These are phyloP conservation scores for Nematolebias whitei DNA, from an alignment of 2,113 vertebrate genomes.

Conservation along the genomic window DNA sequence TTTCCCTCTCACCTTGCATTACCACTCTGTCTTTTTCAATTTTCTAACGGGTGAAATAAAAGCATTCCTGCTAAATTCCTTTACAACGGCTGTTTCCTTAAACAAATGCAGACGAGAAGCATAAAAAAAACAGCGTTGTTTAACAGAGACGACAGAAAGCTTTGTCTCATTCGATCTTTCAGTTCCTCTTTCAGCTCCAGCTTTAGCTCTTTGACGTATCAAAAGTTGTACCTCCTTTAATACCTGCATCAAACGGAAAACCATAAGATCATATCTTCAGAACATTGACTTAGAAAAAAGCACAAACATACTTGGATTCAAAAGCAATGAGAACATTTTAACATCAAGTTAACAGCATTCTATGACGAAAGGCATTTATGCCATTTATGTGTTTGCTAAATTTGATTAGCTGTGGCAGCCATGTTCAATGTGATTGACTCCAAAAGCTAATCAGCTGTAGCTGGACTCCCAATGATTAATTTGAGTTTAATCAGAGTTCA, in stretches of 20 bases:
- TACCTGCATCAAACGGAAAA: background rate
- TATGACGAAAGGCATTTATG: no score
- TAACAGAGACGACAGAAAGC: slow-evolving; percentile 13
- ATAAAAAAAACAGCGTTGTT: slow-evolving; percentile 26
- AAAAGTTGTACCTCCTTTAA: background rate
- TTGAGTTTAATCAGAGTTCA: no score
- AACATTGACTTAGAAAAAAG: background rate
- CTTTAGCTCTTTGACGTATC: slow-evolving; percentile 1
- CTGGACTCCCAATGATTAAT: no score
- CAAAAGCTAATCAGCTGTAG: no score
- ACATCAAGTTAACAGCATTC: no score
- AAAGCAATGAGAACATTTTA: no score
- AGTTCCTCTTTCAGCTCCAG: slow-evolving; percentile 9
- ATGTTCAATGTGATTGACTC: no score
- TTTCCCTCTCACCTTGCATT: background rate
- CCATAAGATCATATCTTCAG: background rate
- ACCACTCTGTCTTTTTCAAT: slow-evolving; percentile 17
- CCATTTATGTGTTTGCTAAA: no score
- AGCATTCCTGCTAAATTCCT: slow-evolving; percentile 21
- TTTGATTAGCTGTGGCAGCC: no score
- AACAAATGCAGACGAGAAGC: slow-evolving; percentile 2
- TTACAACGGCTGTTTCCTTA: slow-evolving; percentile 11
- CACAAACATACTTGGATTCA: background rate
- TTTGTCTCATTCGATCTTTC: slow-evolving; percentile 20
- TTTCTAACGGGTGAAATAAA: slow-evolving; percentile 3